Conservation (phyloP, 2,888 invertebrate species). For the Strigamia transsilvanica region DNA sequence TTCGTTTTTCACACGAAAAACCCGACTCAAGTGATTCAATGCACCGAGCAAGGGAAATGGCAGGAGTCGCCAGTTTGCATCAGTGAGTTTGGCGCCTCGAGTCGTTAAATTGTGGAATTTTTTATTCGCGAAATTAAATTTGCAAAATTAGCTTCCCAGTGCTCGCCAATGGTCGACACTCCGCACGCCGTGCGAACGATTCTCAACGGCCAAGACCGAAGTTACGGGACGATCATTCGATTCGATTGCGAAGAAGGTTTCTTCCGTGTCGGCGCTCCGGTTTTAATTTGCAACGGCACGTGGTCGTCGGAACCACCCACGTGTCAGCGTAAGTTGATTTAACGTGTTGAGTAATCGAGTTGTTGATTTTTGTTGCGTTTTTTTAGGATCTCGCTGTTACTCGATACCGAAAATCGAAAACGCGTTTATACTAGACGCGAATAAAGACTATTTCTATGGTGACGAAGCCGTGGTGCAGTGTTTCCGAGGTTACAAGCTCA, state of each 20-base stretch:
- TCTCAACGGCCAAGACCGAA: constrained; percentile 87
- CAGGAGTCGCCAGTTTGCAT: constrained; percentile 90
- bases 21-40: constrained; percentile 87
- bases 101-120: constrained; percentile 57
- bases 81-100: constrained; percentile 66
- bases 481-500: constrained; percentile 86
- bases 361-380: neutral
- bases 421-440: constrained; percentile 83
- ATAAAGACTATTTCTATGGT: constrained; percentile 80
- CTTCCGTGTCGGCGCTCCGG: constrained; percentile 85
- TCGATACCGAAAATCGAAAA: constrained; percentile 73
- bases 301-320: constrained; percentile 92
- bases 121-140: neutral
- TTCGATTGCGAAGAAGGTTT: constrained; percentile 93
- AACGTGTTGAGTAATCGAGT: neutral
- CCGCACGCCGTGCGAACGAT: constrained; percentile 86
- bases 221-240: constrained; percentile 91
- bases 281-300: constrained; percentile 89
- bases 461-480: constrained; percentile 93
- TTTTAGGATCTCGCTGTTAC: constrained; percentile 59
- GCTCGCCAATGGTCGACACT: constrained; percentile 84
- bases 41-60: constrained; percentile 89
- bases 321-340: constrained; percentile 73
- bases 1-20: constrained; percentile 89
- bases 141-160: constrained; percentile 79